Evolutionary conservation across 2,888 invertebrate species (phyloP), one percentile per base, ranked within the genome.

Genomic region (Sepioteuthis lessoniana): DNA sequence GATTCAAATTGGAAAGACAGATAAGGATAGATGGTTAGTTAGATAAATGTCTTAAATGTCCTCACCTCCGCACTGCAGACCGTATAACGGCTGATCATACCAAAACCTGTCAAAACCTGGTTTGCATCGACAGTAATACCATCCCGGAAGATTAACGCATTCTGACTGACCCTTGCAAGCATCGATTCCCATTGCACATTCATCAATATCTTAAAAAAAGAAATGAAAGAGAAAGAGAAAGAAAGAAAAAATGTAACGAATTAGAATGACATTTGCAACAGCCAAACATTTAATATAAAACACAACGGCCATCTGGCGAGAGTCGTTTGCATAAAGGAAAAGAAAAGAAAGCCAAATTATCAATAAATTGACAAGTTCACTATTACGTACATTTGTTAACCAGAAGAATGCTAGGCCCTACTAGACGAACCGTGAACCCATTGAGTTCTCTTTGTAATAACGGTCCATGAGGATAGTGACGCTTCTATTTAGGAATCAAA

Each of bases 121-220:
- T 95, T 98, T 98, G 97, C 99, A 99, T 96, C 96, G 95, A 94
- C 97, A 97, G 92, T 95, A 95, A 95, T 97, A 97, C 95, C 96
- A 95, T 42, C 99, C 99, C 91, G 98, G 98, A 94, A 97, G 98
- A 97, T 99, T 99, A 97, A 98, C 98, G 97, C 99, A 99, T 94
- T 98, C 97, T 94, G 98, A 98, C 95, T 98, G 98, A 95, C 98
- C 98, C 95, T 98, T 98, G 97, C 99, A 99, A 94, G 98, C 98
- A 96, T 98, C 98, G 94, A 98, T 97, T 95, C 98, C 98, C 95
- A 98, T 97, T 37, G 98, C 97, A 97, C 99, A 99, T 97, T 99
- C 99, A 97, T 99, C 98, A 96, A 98, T 98, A 97, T 99, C 99
- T n/a, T n/a, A n/a, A n/a, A n/a, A n/a, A n/a, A n/a, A n/a, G n/a